Conservation (phyloP, 2,888 invertebrate genomes). For the Oscheius sp. region DNA sequence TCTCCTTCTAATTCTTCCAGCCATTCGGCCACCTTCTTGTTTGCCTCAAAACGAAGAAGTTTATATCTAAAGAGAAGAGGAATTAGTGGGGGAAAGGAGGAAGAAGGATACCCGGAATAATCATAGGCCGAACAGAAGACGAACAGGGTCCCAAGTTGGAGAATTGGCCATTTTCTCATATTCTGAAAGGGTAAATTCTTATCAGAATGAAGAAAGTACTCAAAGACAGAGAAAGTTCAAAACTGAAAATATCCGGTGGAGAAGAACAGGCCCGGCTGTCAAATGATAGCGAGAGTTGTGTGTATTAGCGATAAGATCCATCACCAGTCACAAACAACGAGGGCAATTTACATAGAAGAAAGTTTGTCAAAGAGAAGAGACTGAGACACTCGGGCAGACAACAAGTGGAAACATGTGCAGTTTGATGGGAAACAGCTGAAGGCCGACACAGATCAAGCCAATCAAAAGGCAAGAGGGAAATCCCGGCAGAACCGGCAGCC, state of each 20-base stretch:
- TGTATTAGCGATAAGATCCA: conserved; percentile 22
- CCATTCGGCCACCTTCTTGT: conserved; percentile 42
- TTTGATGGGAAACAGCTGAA: conserved; percentile 30
- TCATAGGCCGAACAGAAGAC: conserved; percentile 14
- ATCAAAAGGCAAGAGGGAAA: not conserved
- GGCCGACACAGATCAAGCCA: not conserved
- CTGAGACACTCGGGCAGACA: not conserved
- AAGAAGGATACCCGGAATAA: conserved; percentile 18
- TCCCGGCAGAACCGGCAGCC: conserved; percentile 24
- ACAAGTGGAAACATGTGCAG: conserved; percentile 11
- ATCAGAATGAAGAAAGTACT: not conserved
- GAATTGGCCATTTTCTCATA: not conserved
- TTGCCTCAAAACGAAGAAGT: conserved; percentile 40
- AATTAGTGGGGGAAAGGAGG: not conserved
- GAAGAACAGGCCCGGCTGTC: not conserved
- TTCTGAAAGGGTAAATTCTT: not conserved
- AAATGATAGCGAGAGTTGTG: conserved; percentile 1
- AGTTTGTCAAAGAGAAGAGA: not conserved
- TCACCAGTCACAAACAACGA: conserved; percentile 14
- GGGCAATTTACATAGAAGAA: conserved; percentile 24
- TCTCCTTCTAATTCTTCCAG: conserved; percentile 38
- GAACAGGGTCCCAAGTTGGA: conserved; percentile 20
- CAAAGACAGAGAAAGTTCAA: not conserved
- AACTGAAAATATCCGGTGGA: not conserved
- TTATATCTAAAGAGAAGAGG: conserved; percentile 36